Conservation (phyloP, 2,113 vertebrate genomes). For the Oreamnos americanus region DNA sequence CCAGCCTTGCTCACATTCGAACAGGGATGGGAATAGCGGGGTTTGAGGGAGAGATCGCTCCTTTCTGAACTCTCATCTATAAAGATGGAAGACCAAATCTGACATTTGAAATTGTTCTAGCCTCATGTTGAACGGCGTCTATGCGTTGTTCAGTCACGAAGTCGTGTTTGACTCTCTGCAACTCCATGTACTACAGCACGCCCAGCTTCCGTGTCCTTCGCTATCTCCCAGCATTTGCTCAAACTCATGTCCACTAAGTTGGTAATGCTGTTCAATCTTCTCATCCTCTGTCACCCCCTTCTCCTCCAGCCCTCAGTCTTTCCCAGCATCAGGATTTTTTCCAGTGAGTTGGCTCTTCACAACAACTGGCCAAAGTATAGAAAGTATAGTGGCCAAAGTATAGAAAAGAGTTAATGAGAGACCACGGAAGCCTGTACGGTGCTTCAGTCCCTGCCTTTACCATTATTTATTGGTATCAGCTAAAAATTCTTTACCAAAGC, state of each 20-base stretch:
- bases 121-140: background rate
- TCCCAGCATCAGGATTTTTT: background rate
- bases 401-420: background rate
- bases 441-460: background rate
- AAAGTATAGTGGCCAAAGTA: background rate
- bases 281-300: background rate
- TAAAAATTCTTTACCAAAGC: background rate
- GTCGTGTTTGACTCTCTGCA: background rate
- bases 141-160: background rate
- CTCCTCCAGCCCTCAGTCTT: background rate
- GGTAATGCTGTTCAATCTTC: background rate
- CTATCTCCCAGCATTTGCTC: background rate
- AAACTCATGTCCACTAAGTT: background rate
- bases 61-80: background rate
- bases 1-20: background rate
- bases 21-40: too few relatives aligned
- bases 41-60: background rate
- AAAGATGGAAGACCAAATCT: background rate
- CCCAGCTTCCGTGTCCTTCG: background rate
- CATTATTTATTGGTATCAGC: background rate
- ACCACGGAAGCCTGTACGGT: background rate
- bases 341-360: background rate
- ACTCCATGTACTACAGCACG: background rate
- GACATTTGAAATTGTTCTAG: background rate
- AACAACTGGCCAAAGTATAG: background rate